Base-by-base conservation (phyloP, 2,888 invertebrate genomes). In the Drosophila monieri region DNA sequence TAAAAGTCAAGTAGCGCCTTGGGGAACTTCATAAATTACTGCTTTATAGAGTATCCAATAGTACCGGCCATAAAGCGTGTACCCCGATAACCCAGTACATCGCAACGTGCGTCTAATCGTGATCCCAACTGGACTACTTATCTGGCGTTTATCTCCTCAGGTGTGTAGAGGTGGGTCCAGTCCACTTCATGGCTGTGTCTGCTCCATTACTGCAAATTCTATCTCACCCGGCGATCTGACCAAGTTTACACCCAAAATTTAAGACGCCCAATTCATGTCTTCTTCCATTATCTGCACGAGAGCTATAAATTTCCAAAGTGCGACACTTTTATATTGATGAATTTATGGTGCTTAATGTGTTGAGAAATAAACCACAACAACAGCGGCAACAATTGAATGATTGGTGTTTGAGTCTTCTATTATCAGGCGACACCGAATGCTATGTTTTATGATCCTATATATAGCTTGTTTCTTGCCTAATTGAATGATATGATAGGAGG, bases 281-380 rank as follows among this genome's bases (percentile, higher is more conserved):
- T 71, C 53, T 32, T 21, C 71, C 73, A 88, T 74, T 85, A 85
- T 85, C 84, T 88, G 72, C 80, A 58, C 54, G 51, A 47, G 60
- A 52, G 73, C 52, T 64, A 69, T 85, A 85, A 88, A 85, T 86
- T 73, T 61, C 60, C 14, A 41, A 67, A 77, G 73, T 65, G 78
- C 80, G 84, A 85, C 84, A 86, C 69, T 88, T 85, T 85, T 88
- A 85, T 88, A 73, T 86, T 85, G 88, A 88, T 88, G 58, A 80
- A 88, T 85, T 85, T 85, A 85, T 86, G 80, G 51, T 30, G 55
- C 70, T 72, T 64, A 80, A 84, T 80, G 80, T 70, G 76, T 80
- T 76, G 55, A 57, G 72, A 60, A 78, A 80, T 52, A 81, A 69
- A 35, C 43, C 32, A 55, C 35, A 62, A 48, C n/a, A 47, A 43